Evolutionary conservation across 2,888 invertebrate genomes (phyloP), one percentile per base, ranked within the genome.

Genomic region (Habrosyne pyritoides): DNA sequence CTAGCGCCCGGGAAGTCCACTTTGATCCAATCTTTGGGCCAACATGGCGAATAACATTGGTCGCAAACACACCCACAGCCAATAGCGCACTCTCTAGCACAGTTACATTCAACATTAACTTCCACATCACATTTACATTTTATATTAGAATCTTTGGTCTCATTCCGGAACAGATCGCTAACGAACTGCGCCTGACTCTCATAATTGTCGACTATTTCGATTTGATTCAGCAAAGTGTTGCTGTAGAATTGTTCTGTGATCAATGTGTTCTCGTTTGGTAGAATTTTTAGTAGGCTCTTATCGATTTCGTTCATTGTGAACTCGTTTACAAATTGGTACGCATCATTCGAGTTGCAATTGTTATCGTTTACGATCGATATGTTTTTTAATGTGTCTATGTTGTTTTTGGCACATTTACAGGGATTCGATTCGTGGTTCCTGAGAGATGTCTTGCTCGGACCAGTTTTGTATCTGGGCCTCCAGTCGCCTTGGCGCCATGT

Each of bases 21-120:
- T 0, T 96, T 95, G 22, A 98, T 83, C 98, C 98, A 98, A 79
- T 98, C 97, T 59, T 94, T 93, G 0, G 98, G 98, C 97, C 97
- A 98, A 75, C 97, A 97, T 10, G 86, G 81, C 0, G 95, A 94
- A 71, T 94, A 95, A 54, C 93, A 93, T 3, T 86, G 77, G 26
- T 87, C 89, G 52, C 91, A 91, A 0, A 84, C 60, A 55, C 92
- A 93, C 0, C 91, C 91, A 42, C 91, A 91, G 0, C 91, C 92
- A 0, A 77, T 64, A 28, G 79, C 77, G 48, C 91, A 90, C 42
- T 65, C 58, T 48, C 67, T 74, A 6, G 71, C 73, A 18, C n/a
- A n/a, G n/a, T n/a, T n/a, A n/a, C n/a, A n/a, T n/a, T n/a, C n/a
- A n/a, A n/a, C n/a, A n/a, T n/a, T n/a, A n/a, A n/a, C n/a, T n/a